phyloP scores from a whole-genome alignment of 2,113 vertebrate species.

The Cavia aperea region DNA sequence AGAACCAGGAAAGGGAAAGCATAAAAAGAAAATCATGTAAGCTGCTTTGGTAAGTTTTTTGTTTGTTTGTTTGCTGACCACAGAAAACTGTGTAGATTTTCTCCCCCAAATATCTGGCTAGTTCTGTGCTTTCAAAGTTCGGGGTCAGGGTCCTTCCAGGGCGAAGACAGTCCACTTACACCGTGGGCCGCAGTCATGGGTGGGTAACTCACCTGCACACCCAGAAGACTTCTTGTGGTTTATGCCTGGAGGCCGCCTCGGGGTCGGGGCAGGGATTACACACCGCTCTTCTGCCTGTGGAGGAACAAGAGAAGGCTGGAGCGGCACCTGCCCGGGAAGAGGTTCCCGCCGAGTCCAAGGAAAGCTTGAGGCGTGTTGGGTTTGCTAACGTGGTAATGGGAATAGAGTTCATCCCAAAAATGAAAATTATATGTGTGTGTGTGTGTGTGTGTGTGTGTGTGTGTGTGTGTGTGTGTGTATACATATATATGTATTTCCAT shows the following conservation, averaged over 20 bases:
- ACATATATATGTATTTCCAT: background rate
- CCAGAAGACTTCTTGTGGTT: background rate
- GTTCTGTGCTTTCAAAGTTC: slow-evolving; percentile 13
- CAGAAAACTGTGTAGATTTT: background rate
- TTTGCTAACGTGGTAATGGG: background rate
- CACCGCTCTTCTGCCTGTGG: background rate
- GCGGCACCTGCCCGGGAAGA: background rate
- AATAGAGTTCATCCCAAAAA: background rate
- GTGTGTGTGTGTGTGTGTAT: no score
- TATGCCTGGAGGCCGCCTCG: background rate
- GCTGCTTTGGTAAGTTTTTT: background rate
- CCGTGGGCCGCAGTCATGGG: background rate
- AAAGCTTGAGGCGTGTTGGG: background rate
- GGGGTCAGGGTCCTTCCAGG: background rate
- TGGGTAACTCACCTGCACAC: background rate
- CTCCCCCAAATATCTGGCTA: background rate
- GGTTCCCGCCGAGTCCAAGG: background rate
- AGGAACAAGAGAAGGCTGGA: background rate
- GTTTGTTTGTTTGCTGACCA: background rate
- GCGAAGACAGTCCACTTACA: background rate
- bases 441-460: background rate
- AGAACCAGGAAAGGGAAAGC: background rate
- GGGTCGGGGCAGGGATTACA: background rate
- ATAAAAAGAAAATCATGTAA: slow-evolving; percentile 1
- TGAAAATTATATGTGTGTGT: background rate